Evolutionary conservation across 2,797 vertebrate species (phyloP).

Genomic region (Acrossocheilus fasciatus): DNA sequence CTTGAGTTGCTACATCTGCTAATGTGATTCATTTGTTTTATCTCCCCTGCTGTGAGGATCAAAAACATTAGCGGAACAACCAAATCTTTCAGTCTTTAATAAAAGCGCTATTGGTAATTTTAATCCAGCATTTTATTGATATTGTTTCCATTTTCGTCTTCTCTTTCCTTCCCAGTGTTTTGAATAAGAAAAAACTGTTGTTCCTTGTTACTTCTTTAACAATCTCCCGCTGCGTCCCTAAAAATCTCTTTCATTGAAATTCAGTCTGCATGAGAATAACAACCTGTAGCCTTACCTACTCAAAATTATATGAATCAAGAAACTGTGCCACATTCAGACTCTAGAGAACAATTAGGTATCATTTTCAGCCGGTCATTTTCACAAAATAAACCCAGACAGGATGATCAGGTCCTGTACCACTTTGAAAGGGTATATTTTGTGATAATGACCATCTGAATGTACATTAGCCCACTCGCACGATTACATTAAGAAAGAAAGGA

Average conservation of each 20-base stretch:
- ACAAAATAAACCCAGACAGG: slow-evolving; percentile 11
- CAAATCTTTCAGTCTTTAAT: slow-evolving; percentile 79
- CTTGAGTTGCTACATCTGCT: slow-evolving; percentile 79
- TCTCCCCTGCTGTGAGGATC: slow-evolving; percentile 82
- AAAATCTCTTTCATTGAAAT: slow-evolving; percentile 12
- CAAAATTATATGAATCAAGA: slow-evolving; percentile 17
- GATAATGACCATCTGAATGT: neutral
- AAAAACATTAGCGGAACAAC: slow-evolving; percentile 88
- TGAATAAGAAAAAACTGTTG: neutral
- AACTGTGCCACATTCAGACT: neutral
- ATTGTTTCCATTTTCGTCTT: neutral
- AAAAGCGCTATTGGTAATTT: slow-evolving; percentile 75
- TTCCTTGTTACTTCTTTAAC: slow-evolving; percentile 26
- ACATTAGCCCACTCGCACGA: neutral
- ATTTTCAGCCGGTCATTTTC: neutral
- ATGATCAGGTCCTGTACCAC: neutral
- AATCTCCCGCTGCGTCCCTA: neutral
- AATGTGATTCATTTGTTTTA: slow-evolving; percentile 83
- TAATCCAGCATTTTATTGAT: slow-evolving; percentile 70
- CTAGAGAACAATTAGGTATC: neutral
- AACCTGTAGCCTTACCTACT: neutral
- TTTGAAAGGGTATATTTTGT: neutral
- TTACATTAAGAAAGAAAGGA: neutral
- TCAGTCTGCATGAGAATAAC: slow-evolving; percentile 15
- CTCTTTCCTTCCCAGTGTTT: neutral